Evolutionary conservation across 2,797 vertebrate genomes (phyloP).

Genomic region (Momotus momota): DNA sequence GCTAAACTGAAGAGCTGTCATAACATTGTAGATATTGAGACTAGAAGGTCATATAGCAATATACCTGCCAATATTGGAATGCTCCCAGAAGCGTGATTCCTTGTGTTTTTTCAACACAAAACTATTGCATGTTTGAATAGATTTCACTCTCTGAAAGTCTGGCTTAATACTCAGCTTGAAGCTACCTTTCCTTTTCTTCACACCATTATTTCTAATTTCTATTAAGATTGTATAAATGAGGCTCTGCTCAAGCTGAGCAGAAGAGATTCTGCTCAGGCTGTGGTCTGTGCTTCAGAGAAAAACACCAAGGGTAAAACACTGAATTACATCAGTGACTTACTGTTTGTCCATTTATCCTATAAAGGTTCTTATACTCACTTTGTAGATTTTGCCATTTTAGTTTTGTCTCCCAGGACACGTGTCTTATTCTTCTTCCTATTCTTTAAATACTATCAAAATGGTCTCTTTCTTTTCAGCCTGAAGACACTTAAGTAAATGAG

Average conservation of each 20-base stretch:
- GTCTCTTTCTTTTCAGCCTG: neutral
- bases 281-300: neutral
- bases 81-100: neutral
- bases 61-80: neutral
- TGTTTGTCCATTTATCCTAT: neutral
- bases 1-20: neutral
- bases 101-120: neutral
- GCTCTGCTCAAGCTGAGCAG: neutral
- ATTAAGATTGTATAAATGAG: slow-evolving; percentile 2
- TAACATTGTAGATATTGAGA: neutral
- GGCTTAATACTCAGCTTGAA: slow-evolving; percentile 4
- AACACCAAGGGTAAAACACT: neutral
- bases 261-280: neutral
- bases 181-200: neutral
- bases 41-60: neutral
- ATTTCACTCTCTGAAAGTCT: neutral
- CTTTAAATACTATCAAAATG: neutral
- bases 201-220: neutral
- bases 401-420: neutral
- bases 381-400: neutral
- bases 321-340: neutral
- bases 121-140: neutral
- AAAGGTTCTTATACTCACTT: neutral
- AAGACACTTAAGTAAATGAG: neutral
- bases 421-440: neutral